Base-by-base conservation (phyloP, 2,113 vertebrate genomes). In the Phrynocephalus versicolor region DNA sequence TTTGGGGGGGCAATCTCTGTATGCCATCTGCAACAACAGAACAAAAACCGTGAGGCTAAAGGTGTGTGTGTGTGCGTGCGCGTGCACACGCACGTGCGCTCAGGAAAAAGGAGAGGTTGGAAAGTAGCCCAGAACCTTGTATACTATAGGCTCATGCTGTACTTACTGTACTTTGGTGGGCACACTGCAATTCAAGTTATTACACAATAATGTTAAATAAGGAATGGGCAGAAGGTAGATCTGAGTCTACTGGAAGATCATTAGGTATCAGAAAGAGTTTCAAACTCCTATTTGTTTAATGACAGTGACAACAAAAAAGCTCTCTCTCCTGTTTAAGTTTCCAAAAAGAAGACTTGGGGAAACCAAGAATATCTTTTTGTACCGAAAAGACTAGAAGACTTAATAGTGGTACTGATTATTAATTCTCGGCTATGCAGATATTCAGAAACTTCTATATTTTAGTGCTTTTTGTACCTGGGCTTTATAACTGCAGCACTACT, bases 11-110 rank as follows among this genome's bases (percentile, higher is more conserved):
- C 19, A 65, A 25, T 51, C 10, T 23, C 41, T 75, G 30, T 21
- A 33, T 45, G 39, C 30, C 33, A 51, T 55, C 60, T 51, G 45
- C 60, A 76, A 33, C 13, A 87, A 19, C 86, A 67, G 69, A 89
- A 89, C 37, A 33, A 88, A 90, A 87, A 58, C 79, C 21, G 86
- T 15, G 45, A 69, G 70, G 79, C 5, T 21, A n/a, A 67, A 5
- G 12, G 27, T 21, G 81, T 86, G 79, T 84, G 60, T n/a, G 25
- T 10, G n/a, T 41, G 37, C 30, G 37, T 70, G 9, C n/a, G 81
- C 37, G 87, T 69, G 82, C 69, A 37, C 23, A 74, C 33, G 82
- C 87, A 83, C 0, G 7, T 79, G 67, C 90, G 82, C 12, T 71
- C 0, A 1, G 3, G 18, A 0, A 2, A 77, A 25, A 67, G 12